phyloP scores from a whole-genome alignment of 2,797 vertebrate genomes.

The Trematomus bernacchii region DNA sequence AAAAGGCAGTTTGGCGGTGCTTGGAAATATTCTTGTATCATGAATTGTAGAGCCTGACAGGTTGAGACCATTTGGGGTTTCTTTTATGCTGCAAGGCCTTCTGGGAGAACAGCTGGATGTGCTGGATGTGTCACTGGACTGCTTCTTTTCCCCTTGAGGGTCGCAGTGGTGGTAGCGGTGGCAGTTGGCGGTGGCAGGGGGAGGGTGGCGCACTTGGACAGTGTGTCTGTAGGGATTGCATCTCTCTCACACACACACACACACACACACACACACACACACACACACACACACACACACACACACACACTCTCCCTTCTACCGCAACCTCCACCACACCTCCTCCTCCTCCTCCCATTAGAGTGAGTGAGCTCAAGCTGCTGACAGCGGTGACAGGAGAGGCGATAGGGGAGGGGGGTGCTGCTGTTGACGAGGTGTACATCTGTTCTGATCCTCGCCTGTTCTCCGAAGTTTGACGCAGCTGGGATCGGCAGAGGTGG shows the following conservation, averaged over 20 bases:
- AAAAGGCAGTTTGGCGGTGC: constrained; percentile 20
- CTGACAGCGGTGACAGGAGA: constrained; percentile 72
- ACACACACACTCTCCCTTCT: constrained; percentile 7
- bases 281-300: not conserved
- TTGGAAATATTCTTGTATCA: constrained; percentile 37
- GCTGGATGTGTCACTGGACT: constrained; percentile 45
- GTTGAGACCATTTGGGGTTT: constrained; percentile 40
- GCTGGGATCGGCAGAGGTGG: constrained; percentile 22
- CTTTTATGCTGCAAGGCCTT: constrained; percentile 32
- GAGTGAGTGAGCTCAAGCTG: constrained; percentile 63
- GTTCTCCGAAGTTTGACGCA: constrained; percentile 49
- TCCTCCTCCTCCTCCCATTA: constrained; percentile 53
- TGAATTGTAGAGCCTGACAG: constrained; percentile 3
- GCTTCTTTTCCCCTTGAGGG: constrained; percentile 49
- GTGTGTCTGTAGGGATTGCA: constrained; percentile 60
- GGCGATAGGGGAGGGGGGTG: not conserved
- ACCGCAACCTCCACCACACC: constrained; percentile 12
- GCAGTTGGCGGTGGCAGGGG: constrained; percentile 20
- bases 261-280: constrained; percentile 37
- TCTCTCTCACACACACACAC: constrained; percentile 49
- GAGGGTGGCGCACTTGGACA: constrained; percentile 51
- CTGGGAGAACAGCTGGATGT: constrained; percentile 73
- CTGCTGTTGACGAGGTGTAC: constrained; percentile 20
- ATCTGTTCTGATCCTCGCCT: constrained; percentile 66
- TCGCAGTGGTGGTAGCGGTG: constrained; percentile 10